Evolutionary conservation across 2,888 invertebrate species (phyloP), one percentile per base, ranked within the genome.

Genomic region (Netelia virgata): DNA sequence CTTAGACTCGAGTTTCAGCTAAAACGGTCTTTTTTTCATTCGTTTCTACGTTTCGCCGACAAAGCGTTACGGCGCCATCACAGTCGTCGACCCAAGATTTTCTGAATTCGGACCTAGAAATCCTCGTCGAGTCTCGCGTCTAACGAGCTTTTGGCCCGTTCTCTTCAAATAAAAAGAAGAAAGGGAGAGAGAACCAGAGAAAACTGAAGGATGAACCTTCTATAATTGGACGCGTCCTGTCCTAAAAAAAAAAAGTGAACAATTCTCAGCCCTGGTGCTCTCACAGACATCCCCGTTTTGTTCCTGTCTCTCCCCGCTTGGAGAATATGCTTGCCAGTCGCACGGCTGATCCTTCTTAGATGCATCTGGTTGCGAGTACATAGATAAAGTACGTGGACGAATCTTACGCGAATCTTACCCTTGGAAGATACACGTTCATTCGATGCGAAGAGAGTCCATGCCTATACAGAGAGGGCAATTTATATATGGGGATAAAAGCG

Each of bases 151-250:
- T 74, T 41, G 47, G 36, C 55, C 63, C 47, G 59, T 16, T 28
- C 41, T 61, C 9, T 28, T 28, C 28, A 70, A 63, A 41, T 64
- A 61, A 64, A 68, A 72, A 50, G 55, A 57, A 50, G 69, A 66
- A 83, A 86, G 53, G 70, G 66, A 18, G 11, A 61, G 43, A 20
- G 28, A 69, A 59, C 23, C 18, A 63, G 53, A 47, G 47, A 55
- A 10, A 78, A 82, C 61, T 75, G 78, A 87, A 88, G 79, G 85
- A 89, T 76, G 81, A 70, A 18, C 28, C 28, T 47, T 47, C 83
- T 74, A 81, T 88, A 90, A 90, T 89, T 88, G 87, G 87, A 76
- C 86, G 84, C 86, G 85, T 87, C 75, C 84, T 83, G 80, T 75
- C 87, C 84, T 86, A 83, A 89, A 36, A 36, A 88, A 83, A 86